Percentiles rank a stretch among this genome's conserved stretches.
Evolutionary conservation across 2,797 vertebrate genomes (phyloP).

Genomic region (Thalassophryne amazonica): DNA sequence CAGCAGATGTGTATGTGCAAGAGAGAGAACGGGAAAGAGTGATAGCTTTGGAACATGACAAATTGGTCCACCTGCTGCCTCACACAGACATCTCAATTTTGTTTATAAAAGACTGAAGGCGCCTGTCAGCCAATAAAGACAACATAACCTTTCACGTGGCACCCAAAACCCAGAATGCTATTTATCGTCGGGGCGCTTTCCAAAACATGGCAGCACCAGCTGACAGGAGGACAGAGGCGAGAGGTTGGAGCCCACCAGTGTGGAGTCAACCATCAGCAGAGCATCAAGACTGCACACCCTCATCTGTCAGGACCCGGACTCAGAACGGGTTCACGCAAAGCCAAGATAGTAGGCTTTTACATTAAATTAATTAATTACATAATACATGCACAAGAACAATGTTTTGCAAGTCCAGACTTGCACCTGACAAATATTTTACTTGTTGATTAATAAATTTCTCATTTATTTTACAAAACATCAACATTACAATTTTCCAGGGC

Average conservation of each 20-base stretch:
- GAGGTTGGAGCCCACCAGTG: conserved; percentile 19
- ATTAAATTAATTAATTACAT: too few species aligned
- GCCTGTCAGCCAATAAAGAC: conserved; percentile 64
- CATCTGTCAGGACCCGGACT: conserved; percentile 21
- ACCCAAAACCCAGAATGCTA: conserved; percentile 62
- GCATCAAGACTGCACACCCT: conserved; percentile 23
- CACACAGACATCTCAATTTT: conserved; percentile 48
- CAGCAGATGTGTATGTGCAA: background rate
- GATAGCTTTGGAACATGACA: conserved; percentile 35
- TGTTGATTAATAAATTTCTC: too few species aligned
- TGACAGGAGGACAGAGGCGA: conserved; percentile 20
- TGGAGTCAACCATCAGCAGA: conserved; percentile 2
- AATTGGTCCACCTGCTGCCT: conserved; percentile 64
- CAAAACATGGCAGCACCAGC: conserved; percentile 56
- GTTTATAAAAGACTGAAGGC: conserved; percentile 57
- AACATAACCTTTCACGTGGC: conserved; percentile 56
- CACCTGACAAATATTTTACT: too few species aligned
- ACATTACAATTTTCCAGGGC: too few species aligned
- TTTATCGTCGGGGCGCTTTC: conserved; percentile 58
- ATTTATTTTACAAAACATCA: too few species aligned
- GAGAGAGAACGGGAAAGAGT: conserved; percentile 8
- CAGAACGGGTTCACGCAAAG: too few species aligned
- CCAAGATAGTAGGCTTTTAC: too few species aligned
- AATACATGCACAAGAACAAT: too few species aligned
- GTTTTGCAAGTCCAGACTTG: too few species aligned